Evolutionary conservation across 2,888 invertebrate species (phyloP), one percentile per base, ranked within the genome.

Genomic region (Creontiades dilutus): DNA sequence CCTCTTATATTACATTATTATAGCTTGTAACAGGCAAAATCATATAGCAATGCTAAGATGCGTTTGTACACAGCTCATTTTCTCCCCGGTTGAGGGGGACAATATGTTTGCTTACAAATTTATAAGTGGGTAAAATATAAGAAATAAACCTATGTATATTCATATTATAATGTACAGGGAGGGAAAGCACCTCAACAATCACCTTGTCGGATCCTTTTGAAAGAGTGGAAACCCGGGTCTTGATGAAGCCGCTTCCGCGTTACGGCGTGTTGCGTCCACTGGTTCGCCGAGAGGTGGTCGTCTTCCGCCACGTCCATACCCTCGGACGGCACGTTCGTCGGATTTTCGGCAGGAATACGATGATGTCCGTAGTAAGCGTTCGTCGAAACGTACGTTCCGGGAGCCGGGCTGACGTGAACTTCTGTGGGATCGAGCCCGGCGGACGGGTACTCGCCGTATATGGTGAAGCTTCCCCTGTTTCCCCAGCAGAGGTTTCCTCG

Each of bases 401-500:
- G 61, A 19, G 61, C 61, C 68, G 68, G 68, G 68, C 68, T 68
- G 23, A 68, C 68, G 68, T 68, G 68, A 68, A 68, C 68, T 23
- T 68, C 68, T 5, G 68, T 68, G 0, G 68, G 78, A 11, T 78
- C 78, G 46, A 78, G n/a, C 37, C 85, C 61, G 1, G 85, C 27
- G 16, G 28, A 28, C 13, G 46, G 85, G 61, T 28, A 48, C 48
- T 85, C 85, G 85, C 85, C 85, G 85, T 61, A 61, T 3, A 85
- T 85, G 28, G 57, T 61, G 85, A 85, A 85, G n/a, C 57, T 57
- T 7, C 57, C 85, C 16, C 85, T 27, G 61, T 61, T 27, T 57
- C 85, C 85, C 85, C 85, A 85, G 61, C 85, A 85, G 7, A 55
- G 37, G 61, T 85, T 85, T 37, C 85, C 85, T 27, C 85, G 55